phyloP scores from a whole-genome alignment of 1,140 invertebrate species.

The Drosophila setifemur region DNA sequence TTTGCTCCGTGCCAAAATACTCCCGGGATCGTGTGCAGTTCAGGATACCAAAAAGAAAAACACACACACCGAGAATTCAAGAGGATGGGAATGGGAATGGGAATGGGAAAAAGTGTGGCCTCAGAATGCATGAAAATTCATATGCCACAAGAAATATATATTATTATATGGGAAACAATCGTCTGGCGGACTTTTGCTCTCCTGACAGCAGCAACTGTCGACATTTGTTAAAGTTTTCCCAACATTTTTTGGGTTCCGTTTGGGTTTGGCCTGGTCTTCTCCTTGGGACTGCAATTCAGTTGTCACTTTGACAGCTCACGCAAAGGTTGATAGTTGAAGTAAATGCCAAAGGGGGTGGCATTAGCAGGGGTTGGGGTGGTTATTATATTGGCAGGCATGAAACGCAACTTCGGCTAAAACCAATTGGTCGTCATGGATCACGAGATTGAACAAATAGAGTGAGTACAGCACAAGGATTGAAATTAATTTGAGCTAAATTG shows the following conservation, averaged over 20 bases:
- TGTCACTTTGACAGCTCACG: constrained; percentile 78
- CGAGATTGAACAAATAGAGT: constrained; percentile 24
- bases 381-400: constrained; percentile 68
- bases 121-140: constrained; percentile 77
- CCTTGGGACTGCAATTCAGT: constrained; percentile 63
- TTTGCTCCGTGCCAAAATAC: constrained; percentile 66
- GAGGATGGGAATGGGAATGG: neutral
- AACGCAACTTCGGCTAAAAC: constrained; percentile 50
- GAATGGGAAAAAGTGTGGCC: constrained; percentile 16
- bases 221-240: constrained; percentile 62
- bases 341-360: constrained; percentile 15
- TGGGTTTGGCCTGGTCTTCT: neutral
- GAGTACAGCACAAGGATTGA: neutral
- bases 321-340: constrained; percentile 69
- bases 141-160: constrained; percentile 57
- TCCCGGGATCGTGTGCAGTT: constrained; percentile 44
- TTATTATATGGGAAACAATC: constrained; percentile 72
- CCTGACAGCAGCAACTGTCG: constrained; percentile 37
- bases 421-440: constrained; percentile 43
- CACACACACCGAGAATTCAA: neutral
- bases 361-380: neutral
- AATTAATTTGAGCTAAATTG: constrained; percentile 28
- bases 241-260: constrained; percentile 27
- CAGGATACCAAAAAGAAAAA: too few species aligned
- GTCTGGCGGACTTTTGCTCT: constrained; percentile 25